These are phyloP conservation scores for Eretmochelys imbricata DNA, from an alignment of 2,113 vertebrate species.

Conservation along the genomic window DNA sequence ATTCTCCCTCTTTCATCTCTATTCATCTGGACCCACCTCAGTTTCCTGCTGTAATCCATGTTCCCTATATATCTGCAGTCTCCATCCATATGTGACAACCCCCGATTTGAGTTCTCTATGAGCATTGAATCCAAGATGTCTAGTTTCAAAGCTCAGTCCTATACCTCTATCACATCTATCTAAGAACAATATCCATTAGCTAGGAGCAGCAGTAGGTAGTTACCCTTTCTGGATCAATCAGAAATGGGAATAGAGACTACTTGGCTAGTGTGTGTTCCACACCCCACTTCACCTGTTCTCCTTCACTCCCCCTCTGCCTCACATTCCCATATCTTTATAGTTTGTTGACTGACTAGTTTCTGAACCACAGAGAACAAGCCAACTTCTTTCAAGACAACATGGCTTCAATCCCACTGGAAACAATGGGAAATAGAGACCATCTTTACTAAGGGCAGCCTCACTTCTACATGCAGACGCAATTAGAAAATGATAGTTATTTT, in stretches of 20 bases:
- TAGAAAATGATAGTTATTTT: not conserved
- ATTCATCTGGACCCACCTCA: fast-evolving
- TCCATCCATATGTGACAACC: not conserved
- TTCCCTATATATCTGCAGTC: not conserved
- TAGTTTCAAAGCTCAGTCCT: not conserved
- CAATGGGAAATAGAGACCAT: not conserved
- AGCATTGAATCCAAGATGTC: not conserved
- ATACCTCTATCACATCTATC: not conserved
- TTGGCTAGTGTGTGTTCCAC: not conserved
- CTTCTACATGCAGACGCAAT: not conserved
- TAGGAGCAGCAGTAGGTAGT: not conserved
- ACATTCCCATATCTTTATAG: not conserved
- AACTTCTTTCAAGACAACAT: not conserved
- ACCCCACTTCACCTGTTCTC: not conserved
- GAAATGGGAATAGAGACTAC: not conserved
- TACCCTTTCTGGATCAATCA: not conserved
- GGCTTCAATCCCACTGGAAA: not conserved
- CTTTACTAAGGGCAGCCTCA: not conserved
- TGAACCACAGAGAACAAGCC: not conserved
- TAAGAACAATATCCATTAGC: not conserved
- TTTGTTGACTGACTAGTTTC: not conserved
- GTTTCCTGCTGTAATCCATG: not conserved
- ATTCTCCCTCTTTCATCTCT: not conserved
- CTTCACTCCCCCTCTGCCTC: not conserved
- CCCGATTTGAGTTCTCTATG: not conserved